Percentiles rank a stretch among this genome's conserved stretches.
Evolutionary conservation across 2,113 vertebrate species (phyloP).

Genomic region (Tachycineta bicolor): DNA sequence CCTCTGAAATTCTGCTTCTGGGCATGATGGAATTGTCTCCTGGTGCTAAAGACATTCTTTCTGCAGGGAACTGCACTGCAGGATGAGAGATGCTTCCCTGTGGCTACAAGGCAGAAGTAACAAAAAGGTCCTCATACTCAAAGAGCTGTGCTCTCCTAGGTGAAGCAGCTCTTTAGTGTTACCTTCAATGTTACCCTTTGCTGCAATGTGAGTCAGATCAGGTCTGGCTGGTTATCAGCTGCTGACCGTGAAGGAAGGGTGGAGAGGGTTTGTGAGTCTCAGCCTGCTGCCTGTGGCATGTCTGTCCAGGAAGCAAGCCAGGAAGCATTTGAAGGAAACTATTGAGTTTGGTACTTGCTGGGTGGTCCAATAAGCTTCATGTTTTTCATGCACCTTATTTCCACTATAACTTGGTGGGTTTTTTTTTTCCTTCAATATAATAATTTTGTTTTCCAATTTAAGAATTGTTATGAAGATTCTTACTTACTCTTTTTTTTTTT

Average conservation of each 20-base stretch:
- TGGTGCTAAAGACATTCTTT: neutral
- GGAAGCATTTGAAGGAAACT: neutral
- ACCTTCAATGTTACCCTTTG: neutral
- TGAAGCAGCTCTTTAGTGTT: neutral
- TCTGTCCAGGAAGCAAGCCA: slow-evolving; percentile 34
- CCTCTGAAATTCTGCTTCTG: neutral
- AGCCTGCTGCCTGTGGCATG: neutral
- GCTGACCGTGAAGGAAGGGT: neutral
- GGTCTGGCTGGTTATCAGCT: slow-evolving; percentile 9
- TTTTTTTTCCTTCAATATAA: neutral
- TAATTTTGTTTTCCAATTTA: neutral
- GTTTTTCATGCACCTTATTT: slow-evolving; percentile 20
- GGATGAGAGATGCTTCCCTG: neutral
- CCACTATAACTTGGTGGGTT: neutral
- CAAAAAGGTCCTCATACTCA: neutral
- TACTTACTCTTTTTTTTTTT: neutral
- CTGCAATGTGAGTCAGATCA: neutral
- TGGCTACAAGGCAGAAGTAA: neutral
- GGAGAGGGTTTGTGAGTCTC: neutral
- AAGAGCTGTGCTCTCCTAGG: neutral
- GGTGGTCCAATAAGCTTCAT: slow-evolving; percentile 9
- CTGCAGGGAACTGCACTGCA: neutral
- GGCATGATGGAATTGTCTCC: neutral
- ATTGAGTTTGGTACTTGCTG: neutral
- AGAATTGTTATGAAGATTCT: neutral